Evolutionary conservation across 64 coral and sea anemone species (phyloP), one percentile per base, ranked within the genome.

Genomic region (Pachyseris speciosa): DNA sequence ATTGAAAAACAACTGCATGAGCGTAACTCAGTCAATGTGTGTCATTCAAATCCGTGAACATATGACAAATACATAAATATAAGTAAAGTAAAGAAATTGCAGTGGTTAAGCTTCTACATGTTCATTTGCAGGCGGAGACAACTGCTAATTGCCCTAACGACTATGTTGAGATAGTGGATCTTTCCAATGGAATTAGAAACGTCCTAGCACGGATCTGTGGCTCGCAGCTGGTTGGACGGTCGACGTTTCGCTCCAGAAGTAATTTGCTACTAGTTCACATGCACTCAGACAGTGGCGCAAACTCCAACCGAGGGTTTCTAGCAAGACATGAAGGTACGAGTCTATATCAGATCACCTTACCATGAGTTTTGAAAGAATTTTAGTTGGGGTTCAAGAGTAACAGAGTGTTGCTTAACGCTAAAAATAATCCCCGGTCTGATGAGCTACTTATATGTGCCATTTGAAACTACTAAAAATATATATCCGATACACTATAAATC

Each of bases 201-300:
- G 15, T n/a, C n/a, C 25, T 81, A 37, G 24, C 3, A 28, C 30
- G 34, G 9, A 20, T 81, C 3, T 81, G 77, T 60, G 77, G 52
- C 52, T n/a, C 7, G 0, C 8, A 12, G 9, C 77, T 30, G 26
- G 0, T 7, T 81, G 31, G 63, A 0, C 2, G n/a, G 17, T 6
- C 1, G 20, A 12, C 2, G 19, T 38, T 81, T 61, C 19, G 31
- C 63, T 81, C 77, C 50, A 66, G 55, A 9, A 55, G 77, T 61
- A 81, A 55, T 34, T 26, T 58, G 10, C 10, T 81, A 22, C 77
- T 81, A 4, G 48, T 81, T 9, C 77, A 81, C 17, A 81, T 81
- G 77, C 53, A 63, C 32, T 61, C 77, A 81, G 53, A 81, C 34
- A 22, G 10, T 61, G 52, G 19, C n/a, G n/a, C n/a, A 10, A 39